These are phyloP conservation scores for Coptodon rendalli DNA, from an alignment of 2,113 vertebrate genomes.

Conservation along the genomic window DNA sequence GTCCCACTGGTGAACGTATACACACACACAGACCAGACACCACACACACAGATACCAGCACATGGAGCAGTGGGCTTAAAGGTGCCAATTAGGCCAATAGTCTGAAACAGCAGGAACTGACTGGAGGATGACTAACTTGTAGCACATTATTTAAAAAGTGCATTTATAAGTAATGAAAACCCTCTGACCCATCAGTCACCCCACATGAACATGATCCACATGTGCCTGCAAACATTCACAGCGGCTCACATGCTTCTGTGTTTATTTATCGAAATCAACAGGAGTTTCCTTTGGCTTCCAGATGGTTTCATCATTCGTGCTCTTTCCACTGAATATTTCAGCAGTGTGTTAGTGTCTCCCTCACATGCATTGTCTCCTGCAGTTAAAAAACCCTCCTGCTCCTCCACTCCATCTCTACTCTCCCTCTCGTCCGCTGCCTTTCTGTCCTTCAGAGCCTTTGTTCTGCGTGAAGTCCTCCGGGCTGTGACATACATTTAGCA, in stretches of 20 bases:
- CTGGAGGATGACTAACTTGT: neutral
- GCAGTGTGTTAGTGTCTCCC: conserved; percentile 33
- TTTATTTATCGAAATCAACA: conserved; percentile 52
- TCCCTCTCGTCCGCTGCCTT: neutral
- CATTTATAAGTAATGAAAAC: neutral
- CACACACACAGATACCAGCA: neutral
- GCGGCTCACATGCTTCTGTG: neutral
- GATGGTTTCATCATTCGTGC: conserved; percentile 52
- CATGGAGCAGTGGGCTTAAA: neutral
- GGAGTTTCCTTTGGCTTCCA: conserved; percentile 52
- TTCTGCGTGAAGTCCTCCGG: conserved; percentile 27
- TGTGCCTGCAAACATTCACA: neutral
- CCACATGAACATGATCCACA: neutral
- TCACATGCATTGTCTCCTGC: conserved; percentile 37
- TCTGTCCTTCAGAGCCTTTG: conserved; percentile 42
- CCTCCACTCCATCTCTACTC: neutral
- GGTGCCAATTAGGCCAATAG: conserved; percentile 38
- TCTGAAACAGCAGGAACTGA: conserved; percentile 29
- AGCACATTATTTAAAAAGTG: neutral
- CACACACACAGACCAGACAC: neutral
- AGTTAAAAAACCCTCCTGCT: conserved; percentile 21
- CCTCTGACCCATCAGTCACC: neutral
- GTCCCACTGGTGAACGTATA: neutral
- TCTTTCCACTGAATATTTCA: conserved; percentile 57
- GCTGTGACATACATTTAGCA: conserved; percentile 56